phyloP scores from a whole-genome alignment of 1,140 invertebrate species.

The Apis laboriosa region DNA sequence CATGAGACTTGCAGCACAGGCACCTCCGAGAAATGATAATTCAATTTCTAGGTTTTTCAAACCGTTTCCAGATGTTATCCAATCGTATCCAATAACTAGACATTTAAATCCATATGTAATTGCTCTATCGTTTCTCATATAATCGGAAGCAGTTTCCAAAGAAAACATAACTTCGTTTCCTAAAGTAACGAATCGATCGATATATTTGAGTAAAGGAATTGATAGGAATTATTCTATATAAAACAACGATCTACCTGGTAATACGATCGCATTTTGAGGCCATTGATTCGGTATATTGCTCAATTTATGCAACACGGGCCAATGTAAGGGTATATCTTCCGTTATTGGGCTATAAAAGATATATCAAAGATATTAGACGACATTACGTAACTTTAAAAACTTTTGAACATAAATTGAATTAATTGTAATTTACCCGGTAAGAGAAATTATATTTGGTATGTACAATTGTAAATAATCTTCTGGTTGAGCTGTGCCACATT shows the following conservation, averaged over 20 bases:
- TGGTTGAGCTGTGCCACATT: conserved; percentile 95
- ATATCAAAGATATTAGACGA: conserved; percentile 18
- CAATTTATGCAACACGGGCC: conserved; percentile 88
- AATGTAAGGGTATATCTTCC: conserved; percentile 81
- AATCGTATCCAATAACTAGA: conserved; percentile 95
- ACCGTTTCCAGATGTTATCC: conserved; percentile 84
- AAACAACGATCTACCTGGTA: conserved; percentile 85
- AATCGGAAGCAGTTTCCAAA: conserved; percentile 96
- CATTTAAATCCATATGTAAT: conserved; percentile 95
- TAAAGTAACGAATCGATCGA: conserved; percentile 53
- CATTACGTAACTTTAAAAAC: not conserved
- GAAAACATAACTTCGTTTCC: conserved; percentile 97
- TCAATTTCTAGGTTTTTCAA: conserved; percentile 94
- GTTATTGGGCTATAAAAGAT: conserved; percentile 51
- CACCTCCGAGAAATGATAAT: conserved; percentile 93
- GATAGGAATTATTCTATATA: not conserved
- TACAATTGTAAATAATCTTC: conserved; percentile 96
- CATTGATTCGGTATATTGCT: conserved; percentile 87
- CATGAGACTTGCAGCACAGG: conserved; percentile 94
- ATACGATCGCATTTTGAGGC: conserved; percentile 91
- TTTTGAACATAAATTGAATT: not conserved
- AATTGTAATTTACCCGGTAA: conserved; percentile 65
- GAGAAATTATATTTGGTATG: conserved; percentile 83
- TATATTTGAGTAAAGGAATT: too few relatives aligned
- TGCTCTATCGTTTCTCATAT: conserved; percentile 94